phyloP scores from a whole-genome alignment of 1,140 invertebrate genomes.

The Drosophila lacteicornis region DNA sequence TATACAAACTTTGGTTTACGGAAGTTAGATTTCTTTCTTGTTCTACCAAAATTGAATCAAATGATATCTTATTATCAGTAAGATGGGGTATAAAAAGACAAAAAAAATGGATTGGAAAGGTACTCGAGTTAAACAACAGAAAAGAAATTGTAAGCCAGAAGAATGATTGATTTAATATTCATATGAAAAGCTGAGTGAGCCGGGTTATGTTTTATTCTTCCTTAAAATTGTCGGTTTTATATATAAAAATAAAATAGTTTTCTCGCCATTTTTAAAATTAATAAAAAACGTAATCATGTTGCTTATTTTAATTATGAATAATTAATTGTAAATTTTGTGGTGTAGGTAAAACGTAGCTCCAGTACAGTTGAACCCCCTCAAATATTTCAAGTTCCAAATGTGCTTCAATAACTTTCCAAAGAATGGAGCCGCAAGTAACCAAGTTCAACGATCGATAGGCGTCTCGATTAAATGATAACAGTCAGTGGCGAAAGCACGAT shows the following conservation, averaged over 20 bases:
- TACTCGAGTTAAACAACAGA: not conserved
- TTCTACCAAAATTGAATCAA: too few species aligned
- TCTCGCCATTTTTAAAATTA: too few species aligned
- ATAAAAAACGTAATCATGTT: too few species aligned
- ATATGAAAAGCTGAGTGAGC: not conserved
- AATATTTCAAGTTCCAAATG: not conserved
- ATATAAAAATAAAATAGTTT: too few species aligned
- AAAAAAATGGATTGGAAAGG: not conserved
- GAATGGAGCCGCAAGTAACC: conserved; percentile 15
- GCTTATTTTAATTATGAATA: too few species aligned
- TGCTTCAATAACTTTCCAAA: not conserved
- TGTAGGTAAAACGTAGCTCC: not conserved
- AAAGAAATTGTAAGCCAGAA: not conserved
- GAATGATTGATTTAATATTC: not conserved
- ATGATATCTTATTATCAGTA: too few species aligned
- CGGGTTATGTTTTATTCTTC: not conserved
- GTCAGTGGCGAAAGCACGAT: not conserved
- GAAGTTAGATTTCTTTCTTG: too few species aligned
- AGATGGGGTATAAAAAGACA: not conserved
- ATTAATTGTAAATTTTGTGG: not conserved
- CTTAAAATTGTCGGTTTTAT: too few species aligned
- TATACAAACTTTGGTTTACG: too few species aligned
- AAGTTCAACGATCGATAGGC: conserved; percentile 72
- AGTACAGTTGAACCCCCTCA: not conserved
- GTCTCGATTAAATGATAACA: conserved; percentile 32